These are phyloP conservation scores for Lasius fuliginosus DNA, from an alignment of 2,888 invertebrate species.

Conservation along the genomic window DNA sequence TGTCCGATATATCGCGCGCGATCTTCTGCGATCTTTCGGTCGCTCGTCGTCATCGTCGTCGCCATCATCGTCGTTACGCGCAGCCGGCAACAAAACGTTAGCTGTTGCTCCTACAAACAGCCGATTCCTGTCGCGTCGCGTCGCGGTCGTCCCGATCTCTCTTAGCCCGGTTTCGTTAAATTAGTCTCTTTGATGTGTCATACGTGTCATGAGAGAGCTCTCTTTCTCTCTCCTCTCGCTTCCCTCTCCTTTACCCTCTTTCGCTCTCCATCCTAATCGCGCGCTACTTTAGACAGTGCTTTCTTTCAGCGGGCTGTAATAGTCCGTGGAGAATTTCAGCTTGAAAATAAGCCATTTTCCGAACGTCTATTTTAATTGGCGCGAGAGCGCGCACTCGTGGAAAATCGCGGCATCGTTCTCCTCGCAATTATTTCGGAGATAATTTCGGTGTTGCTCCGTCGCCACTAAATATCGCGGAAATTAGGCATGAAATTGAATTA, in stretches of 20 bases:
- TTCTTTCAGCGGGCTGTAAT: slow-evolving; percentile 46
- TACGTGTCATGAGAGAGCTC: slow-evolving; percentile 42
- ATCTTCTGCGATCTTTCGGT: slow-evolving; percentile 55
- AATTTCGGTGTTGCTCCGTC: slow-evolving; percentile 15
- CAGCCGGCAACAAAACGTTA: slow-evolving; percentile 45
- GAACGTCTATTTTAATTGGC: slow-evolving; percentile 50
- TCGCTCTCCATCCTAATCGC: slow-evolving; percentile 43
- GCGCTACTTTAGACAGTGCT: slow-evolving; percentile 53
- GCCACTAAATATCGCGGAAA: slow-evolving; percentile 46
- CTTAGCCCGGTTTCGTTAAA: slow-evolving; percentile 48
- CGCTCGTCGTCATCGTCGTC: slow-evolving; percentile 28
- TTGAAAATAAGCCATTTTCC: slow-evolving; percentile 48
- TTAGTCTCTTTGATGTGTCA: slow-evolving; percentile 57
- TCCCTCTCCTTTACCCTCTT: slow-evolving; percentile 4
- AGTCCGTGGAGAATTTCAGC: slow-evolving; percentile 7
- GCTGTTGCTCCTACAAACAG: slow-evolving; percentile 45
- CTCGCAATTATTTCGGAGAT: slow-evolving; percentile 41
- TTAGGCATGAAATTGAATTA: slow-evolving; percentile 46
- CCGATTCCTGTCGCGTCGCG: slow-evolving; percentile 52
- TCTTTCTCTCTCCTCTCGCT: not conserved
- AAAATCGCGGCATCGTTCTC: slow-evolving; percentile 39
- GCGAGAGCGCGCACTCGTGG: slow-evolving; percentile 35
- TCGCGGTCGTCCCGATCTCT: slow-evolving; percentile 6
- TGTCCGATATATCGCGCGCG: slow-evolving; percentile 57
- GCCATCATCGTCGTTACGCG: slow-evolving; percentile 41